Conservation (phyloP, 2,888 invertebrate species). For the Tenthredo distinguenda region DNA sequence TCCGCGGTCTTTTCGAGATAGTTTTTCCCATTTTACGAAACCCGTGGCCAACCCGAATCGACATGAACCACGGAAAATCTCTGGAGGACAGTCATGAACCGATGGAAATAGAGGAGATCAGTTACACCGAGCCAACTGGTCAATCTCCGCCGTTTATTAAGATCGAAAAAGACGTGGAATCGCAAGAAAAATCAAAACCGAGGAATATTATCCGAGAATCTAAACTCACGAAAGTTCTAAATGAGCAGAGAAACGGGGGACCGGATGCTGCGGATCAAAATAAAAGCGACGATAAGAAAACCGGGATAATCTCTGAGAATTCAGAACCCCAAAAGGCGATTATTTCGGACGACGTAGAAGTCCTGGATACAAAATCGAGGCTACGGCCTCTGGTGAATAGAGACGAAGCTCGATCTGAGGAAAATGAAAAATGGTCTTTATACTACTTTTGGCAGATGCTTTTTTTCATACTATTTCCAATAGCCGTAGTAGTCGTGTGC, state of each 20-base stretch:
- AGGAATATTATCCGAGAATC: conserved; percentile 14
- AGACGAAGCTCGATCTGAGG: background rate
- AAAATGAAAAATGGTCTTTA: background rate
- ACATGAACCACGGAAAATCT: background rate
- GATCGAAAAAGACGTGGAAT: background rate
- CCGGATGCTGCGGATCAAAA: background rate
- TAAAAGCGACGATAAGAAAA: background rate
- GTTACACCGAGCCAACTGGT: background rate
- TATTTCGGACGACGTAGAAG: background rate
- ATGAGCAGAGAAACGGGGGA: background rate
- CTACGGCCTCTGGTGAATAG: background rate
- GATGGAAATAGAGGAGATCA: conserved; percentile 58
- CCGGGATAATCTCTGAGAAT: background rate
- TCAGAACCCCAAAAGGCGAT: background rate
- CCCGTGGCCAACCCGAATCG: conserved; percentile 6
- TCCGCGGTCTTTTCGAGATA: conserved; percentile 57
- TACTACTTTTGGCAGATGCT: conserved; percentile 41
- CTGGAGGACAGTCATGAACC: conserved; percentile 53
- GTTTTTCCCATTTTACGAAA: conserved; percentile 53
- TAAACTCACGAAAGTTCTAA: background rate
- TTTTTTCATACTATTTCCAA: conserved; percentile 57
- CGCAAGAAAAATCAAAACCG: background rate
- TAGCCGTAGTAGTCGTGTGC: conserved; percentile 54
- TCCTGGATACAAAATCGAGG: background rate
- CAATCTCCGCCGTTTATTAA: background rate